Evolutionary conservation across 2,888 invertebrate species (phyloP).

Genomic region (Athrips mouffetella): DNA sequence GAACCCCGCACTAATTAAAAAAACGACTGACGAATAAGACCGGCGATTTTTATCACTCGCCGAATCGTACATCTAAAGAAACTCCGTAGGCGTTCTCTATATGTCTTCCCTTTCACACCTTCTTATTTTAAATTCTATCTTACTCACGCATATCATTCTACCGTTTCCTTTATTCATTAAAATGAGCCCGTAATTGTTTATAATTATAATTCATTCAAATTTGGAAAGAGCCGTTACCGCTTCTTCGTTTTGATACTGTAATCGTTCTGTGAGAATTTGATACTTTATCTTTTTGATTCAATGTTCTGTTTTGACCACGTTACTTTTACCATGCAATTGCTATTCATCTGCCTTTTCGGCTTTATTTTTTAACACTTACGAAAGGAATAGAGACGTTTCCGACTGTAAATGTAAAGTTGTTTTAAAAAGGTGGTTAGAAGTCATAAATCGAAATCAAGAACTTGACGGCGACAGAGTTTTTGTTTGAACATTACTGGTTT

Average conservation of each 20-base stretch:
- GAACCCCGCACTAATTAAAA: constrained; percentile 75
- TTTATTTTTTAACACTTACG: constrained; percentile 16
- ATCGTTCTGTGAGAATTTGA: constrained; percentile 63
- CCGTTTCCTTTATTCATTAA: constrained; percentile 62
- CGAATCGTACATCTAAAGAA: constrained; percentile 71
- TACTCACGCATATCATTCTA: constrained; percentile 41
- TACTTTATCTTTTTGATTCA: constrained; percentile 52
- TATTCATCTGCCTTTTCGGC: constrained; percentile 18
- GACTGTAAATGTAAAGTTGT: constrained; percentile 28
- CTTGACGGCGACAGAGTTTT: constrained; percentile 57
- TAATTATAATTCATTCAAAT: constrained; percentile 74
- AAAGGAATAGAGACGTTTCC: not conserved
- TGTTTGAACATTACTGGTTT: constrained; percentile 69
- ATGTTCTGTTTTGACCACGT: constrained; percentile 24
- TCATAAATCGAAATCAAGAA: constrained; percentile 62
- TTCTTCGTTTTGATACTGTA: constrained; percentile 55
- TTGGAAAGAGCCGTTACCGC: constrained; percentile 51
- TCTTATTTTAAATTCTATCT: constrained; percentile 38
- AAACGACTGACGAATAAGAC: constrained; percentile 75
- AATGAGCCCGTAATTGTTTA: constrained; percentile 69
- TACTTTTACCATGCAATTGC: constrained; percentile 10
- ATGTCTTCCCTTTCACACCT: constrained; percentile 52
- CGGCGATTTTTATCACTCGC: constrained; percentile 75
- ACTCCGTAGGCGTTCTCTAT: constrained; percentile 68
- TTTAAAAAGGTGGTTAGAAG: constrained; percentile 32